phyloP scores from a whole-genome alignment of 1,140 invertebrate genomes.

The Pachyrhynchus sulphureomaculatus region DNA sequence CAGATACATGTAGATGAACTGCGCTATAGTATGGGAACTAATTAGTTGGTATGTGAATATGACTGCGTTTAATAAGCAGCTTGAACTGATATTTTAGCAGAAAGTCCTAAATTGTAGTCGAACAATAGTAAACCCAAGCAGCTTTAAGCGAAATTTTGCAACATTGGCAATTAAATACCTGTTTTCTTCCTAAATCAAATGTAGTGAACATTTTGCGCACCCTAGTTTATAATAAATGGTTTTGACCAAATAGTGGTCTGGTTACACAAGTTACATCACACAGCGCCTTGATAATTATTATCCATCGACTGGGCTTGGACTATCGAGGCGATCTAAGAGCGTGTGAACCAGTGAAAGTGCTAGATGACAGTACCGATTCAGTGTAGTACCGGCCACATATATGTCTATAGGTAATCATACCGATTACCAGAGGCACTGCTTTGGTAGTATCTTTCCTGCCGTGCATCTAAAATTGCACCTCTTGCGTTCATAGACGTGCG shows the following conservation, averaged over 20 bases:
- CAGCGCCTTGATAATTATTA: slow-evolving; percentile 31
- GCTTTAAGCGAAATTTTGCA: not conserved
- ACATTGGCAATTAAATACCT: too few species aligned
- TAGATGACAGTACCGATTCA: slow-evolving; percentile 33
- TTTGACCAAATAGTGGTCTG: slow-evolving; percentile 27
- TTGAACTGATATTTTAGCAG: too few species aligned
- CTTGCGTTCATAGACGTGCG: slow-evolving; percentile 5
- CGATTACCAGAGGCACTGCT: slow-evolving; percentile 30
- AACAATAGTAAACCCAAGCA: too few species aligned
- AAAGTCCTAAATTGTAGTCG: too few species aligned
- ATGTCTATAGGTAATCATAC: slow-evolving; percentile 34
- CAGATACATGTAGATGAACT: too few species aligned
- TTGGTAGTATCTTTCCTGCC: slow-evolving; percentile 15
- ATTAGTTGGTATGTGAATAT: too few species aligned
- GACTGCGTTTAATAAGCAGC: too few species aligned
- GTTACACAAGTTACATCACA: slow-evolving; percentile 26
- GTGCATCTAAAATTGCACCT: slow-evolving; percentile 8
- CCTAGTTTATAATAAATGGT: slow-evolving; percentile 28
- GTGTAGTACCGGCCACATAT: slow-evolving; percentile 30
- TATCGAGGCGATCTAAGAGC: slow-evolving; percentile 31
- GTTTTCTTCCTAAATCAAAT: not conserved
- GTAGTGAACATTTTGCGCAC: slow-evolving; percentile 10
- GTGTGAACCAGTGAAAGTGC: slow-evolving; percentile 38
- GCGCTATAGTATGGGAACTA: too few species aligned
- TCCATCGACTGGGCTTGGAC: slow-evolving; percentile 26